Percentiles rank a stretch among this genome's conserved stretches.
Evolutionary conservation across 2,113 vertebrate genomes (phyloP).

Genomic region (Ammospiza nelsoni): DNA sequence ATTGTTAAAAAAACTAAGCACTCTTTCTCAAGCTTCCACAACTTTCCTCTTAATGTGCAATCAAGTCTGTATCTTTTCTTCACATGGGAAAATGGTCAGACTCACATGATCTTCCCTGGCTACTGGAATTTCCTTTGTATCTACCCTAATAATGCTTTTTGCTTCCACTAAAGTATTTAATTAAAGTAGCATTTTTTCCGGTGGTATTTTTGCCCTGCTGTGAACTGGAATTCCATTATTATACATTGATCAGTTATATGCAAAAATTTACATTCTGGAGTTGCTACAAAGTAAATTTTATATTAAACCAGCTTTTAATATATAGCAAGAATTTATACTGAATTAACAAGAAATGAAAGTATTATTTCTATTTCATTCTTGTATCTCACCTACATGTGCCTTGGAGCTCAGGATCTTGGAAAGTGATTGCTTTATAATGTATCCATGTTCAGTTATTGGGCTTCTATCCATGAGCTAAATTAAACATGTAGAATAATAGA

Average conservation of each 20-base stretch:
- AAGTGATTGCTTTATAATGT: not conserved
- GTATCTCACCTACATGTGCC: not conserved
- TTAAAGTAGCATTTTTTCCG: constrained; percentile 19
- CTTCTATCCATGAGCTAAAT: constrained; percentile 26
- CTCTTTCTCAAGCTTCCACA: not conserved
- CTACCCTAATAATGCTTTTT: not conserved
- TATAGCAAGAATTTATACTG: not conserved
- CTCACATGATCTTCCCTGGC: not conserved
- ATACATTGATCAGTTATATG: not conserved
- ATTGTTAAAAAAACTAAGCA: not conserved
- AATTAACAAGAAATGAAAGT: not conserved
- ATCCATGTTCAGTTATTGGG: not conserved
- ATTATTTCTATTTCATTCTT: not conserved
- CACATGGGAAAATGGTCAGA: not conserved
- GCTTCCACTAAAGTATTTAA: not conserved
- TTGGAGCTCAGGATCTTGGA: not conserved
- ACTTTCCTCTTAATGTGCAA: not conserved
- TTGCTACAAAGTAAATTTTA: constrained; percentile 4
- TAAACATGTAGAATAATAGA: constrained; percentile 10
- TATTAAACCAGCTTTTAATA: not conserved
- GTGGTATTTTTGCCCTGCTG: not conserved
- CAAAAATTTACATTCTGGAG: not conserved
- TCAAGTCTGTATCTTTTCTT: not conserved
- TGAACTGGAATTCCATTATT: not conserved
- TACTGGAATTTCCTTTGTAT: not conserved